Base-by-base conservation (phyloP, 2,888 invertebrate species). In the Malthinus seriepunctatus region DNA sequence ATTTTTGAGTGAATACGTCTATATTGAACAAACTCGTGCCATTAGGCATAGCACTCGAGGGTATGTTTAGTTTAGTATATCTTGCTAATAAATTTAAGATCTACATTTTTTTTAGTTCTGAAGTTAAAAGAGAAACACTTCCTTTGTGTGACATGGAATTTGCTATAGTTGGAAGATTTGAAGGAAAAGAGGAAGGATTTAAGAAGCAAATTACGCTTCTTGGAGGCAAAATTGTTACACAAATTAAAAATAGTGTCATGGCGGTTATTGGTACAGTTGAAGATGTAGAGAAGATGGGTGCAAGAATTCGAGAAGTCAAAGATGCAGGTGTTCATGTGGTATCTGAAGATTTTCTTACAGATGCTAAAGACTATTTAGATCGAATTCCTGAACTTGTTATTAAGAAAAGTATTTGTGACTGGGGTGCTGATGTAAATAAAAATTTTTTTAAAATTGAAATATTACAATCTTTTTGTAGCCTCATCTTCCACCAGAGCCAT, bases 61-160 rank as follows among this genome's bases (percentile, higher is more conserved):
- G 58, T 67, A 65, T 58, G 15, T 46, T 44, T 53, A 45, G 35
- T 42, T 47, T 15, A 54, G 12, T 34, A 50, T 56, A 15, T 38
- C 33, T 44, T 33, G 14, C 1, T 51, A 1, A 8, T 31, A 31
- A 44, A 32, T 11, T n/a, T n/a, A 6, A 44, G 62, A 35, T 46
- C 42, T 49, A 44, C 58, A 56, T 15, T 56, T 46, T 42, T 71
- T 72, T 47, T 62, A 85, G 90, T 1, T 85, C 88, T 0, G 88
- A 86, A 75, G 83, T 90, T 44, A 81, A 86, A 65, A 79, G 86
- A 12, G 84, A 83, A 9, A 76, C 81, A 6, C 88, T 88, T 1
- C 87, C 92, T 1, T 75, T 96, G 12, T 89, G 89, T 68, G 87
- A 90, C 60, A 85, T 95, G 77, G 86, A 88, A 70, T 91, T 97